These are phyloP conservation scores for Mesembrinibis cayennensis DNA, from an alignment of 2,113 vertebrate genomes.

Conservation along the genomic window DNA sequence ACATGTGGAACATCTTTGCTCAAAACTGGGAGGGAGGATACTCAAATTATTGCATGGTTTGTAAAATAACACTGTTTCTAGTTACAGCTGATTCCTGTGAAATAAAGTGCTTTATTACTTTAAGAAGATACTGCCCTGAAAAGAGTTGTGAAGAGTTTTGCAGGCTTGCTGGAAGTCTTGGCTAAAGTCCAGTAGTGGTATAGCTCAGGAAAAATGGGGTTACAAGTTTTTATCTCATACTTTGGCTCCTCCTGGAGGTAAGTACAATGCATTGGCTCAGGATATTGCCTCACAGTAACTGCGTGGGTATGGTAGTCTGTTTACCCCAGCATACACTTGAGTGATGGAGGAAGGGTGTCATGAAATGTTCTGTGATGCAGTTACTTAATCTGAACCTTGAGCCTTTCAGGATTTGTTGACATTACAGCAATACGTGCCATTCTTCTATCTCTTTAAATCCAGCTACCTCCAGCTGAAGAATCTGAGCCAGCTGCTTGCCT, in stretches of 20 bases:
- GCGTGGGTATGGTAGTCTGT: neutral
- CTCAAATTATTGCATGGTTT: neutral
- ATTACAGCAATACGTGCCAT: rapidly evolving
- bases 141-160: neutral
- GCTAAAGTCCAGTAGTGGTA: neutral
- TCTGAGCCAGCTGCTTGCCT: neutral
- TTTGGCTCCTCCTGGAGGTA: constrained; percentile 30
- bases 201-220: neutral
- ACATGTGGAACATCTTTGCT: rapidly evolving
- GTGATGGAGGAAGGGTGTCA: neutral
- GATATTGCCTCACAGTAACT: neutral
- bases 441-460: neutral
- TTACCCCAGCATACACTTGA: neutral
- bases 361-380: neutral
- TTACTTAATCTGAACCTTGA: neutral
- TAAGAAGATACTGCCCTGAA: neutral
- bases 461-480: neutral
- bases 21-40: neutral
- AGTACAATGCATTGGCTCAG: neutral
- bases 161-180: neutral
- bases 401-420: neutral
- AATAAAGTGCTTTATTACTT: constrained; percentile 20
- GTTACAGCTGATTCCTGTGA: constrained; percentile 24
- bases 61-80: neutral
- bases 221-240: neutral